Evolutionary conservation across 2,113 vertebrate species (phyloP), one percentile per base, ranked within the genome.

Genomic region (Meles meles): DNA sequence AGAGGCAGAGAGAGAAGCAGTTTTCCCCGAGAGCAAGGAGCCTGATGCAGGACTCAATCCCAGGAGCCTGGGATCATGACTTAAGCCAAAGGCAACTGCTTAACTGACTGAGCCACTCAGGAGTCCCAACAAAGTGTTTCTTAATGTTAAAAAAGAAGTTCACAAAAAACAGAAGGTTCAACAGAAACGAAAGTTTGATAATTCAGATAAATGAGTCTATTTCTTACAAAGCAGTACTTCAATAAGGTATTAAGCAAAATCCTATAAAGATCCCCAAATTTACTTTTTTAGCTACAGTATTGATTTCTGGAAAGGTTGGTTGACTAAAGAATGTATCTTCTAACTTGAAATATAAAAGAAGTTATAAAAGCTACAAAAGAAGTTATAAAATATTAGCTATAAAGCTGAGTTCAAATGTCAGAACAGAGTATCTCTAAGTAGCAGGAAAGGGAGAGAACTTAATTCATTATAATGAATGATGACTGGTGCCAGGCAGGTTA

Each of bases 371-470:
- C 47, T 76, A 74, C 4, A 61, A 80, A 65, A 72, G 47, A 71
- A 91, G 63, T 81, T 93, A 47, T 13, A 47, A 87, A 71, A 74
- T 76, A 89, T 89, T 84, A 92, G 55, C 80, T 88, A 63, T 47
- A 67, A 90, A 89, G 12, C 29, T 77, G 65, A 84, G 61, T 90
- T 76, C 47, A 90, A 92, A 88, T 87, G 27, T 49, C 52, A 90
- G 72, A 93, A 90, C 59, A 20, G 80, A 80, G 95, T 92, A 90
- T 94, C 47, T 72, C 47, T 80, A 79, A 96, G 63, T 93, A 71
- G 17, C 25, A 93, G 49, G 82, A 94, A 94, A 85, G 42, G 44
- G 52, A 96, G 47, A 84, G 42, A 93, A 89, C 52, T 71, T 79
- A 74, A 14, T 9, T 96, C 83, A 93, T 29, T 89, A 44, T 52